phyloP scores from a whole-genome alignment of 2,113 vertebrate genomes.

The Recurvirostra avosetta region DNA sequence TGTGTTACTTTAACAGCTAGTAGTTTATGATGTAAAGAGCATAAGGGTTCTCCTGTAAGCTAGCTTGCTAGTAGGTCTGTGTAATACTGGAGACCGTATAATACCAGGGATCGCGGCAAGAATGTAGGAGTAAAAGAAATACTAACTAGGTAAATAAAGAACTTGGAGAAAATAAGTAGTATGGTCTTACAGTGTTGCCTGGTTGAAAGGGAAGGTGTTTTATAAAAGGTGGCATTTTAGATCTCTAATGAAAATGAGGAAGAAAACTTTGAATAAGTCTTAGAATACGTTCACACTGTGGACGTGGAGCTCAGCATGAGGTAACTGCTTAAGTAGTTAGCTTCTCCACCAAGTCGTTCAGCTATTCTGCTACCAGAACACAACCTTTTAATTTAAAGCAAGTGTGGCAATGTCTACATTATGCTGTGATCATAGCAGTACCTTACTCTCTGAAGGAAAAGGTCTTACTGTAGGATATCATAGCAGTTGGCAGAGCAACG shows the following conservation, averaged over 20 bases:
- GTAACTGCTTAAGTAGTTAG: not conserved
- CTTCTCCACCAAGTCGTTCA: not conserved
- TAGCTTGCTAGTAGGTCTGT: not conserved
- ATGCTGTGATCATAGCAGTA: not conserved
- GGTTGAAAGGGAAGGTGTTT: not conserved
- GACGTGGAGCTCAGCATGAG: not conserved
- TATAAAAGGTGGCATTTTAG: not conserved
- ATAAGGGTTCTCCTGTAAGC: not conserved
- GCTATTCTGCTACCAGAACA: not conserved
- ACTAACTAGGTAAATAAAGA: not conserved
- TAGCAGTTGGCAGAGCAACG: not conserved
- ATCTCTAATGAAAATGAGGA: not conserved
- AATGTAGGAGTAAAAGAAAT: not conserved
- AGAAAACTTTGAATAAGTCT: not conserved
- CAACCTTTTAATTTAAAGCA: not conserved
- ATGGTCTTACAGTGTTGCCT: not conserved
- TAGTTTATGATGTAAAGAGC: not conserved
- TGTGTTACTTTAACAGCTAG: not conserved
- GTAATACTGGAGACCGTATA: not conserved
- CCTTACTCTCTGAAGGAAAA: not conserved
- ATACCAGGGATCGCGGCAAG: not conserved
- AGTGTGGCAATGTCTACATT: rapidly evolving
- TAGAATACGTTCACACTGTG: not conserved
- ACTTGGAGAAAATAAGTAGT: not conserved
- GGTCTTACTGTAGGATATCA: rapidly evolving